phyloP scores from a whole-genome alignment of 1,140 invertebrate species.

The Colletes latitarsis region DNA sequence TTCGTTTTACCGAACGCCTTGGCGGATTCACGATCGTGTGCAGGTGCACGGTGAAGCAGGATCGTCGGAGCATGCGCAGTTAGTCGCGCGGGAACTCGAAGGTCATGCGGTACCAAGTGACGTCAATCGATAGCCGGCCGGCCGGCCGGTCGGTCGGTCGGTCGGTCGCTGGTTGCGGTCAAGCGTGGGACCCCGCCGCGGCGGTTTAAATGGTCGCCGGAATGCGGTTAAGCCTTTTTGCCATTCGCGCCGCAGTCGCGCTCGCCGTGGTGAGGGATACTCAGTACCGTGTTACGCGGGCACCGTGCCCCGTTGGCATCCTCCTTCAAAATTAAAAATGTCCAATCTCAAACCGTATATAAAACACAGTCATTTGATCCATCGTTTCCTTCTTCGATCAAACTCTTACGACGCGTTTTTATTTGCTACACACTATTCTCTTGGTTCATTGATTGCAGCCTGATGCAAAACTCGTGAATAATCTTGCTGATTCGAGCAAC shows the following conservation, averaged over 20 bases:
- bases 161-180: conserved; percentile 64
- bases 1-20: not conserved
- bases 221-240: conserved; percentile 76
- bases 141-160: conserved; percentile 48
- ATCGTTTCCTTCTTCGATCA: too few relatives aligned
- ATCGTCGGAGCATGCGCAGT: conserved; percentile 68
- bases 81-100: conserved; percentile 73
- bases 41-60: conserved; percentile 39
- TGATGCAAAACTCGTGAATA: too few relatives aligned
- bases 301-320: conserved; percentile 54
- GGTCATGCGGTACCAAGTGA: conserved; percentile 67
- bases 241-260: conserved; percentile 67
- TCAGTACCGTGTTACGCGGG: conserved; percentile 44
- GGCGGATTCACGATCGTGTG: conserved; percentile 30
- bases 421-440: too few relatives aligned
- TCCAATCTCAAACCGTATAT: too few relatives aligned
- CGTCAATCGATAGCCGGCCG: conserved; percentile 63
- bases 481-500: too few relatives aligned
- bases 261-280: conserved; percentile 48
- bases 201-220: conserved; percentile 74
- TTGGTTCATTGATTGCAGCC: too few relatives aligned
- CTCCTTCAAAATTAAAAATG: not conserved
- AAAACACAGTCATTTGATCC: too few relatives aligned
- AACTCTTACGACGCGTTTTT: too few relatives aligned
- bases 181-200: conserved; percentile 71